These are phyloP conservation scores for Platyrinchus mystaceus DNA, from an alignment of 2,797 vertebrate genomes.

Conservation along the genomic window DNA sequence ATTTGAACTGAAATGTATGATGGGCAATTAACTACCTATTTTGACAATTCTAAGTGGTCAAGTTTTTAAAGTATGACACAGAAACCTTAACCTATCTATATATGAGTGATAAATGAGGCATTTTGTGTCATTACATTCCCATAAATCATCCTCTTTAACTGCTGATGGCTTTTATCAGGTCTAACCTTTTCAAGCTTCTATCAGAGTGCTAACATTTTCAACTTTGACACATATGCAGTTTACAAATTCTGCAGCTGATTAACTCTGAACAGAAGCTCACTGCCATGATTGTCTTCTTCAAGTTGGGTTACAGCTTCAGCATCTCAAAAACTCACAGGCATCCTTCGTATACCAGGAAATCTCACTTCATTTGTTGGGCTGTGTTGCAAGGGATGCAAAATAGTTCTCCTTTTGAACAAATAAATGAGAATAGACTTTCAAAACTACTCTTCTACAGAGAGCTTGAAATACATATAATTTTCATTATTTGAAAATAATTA, in stretches of 20 bases:
- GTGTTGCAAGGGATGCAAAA: neutral
- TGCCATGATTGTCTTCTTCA: slow-evolving; percentile 74
- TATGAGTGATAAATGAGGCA: slow-evolving; percentile 97
- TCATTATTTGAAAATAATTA: neutral
- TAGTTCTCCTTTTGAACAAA: slow-evolving; percentile 21
- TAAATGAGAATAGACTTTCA: neutral
- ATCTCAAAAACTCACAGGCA: slow-evolving; percentile 59
- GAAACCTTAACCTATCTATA: slow-evolving; percentile 92
- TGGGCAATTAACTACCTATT: slow-evolving; percentile 79
- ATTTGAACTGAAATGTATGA: slow-evolving; percentile 78
- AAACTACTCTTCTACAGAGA: neutral
- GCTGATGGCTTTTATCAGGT: slow-evolving; percentile 99
- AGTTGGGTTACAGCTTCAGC: slow-evolving; percentile 70
- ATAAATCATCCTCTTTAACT: slow-evolving; percentile 97
- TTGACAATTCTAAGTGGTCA: slow-evolving; percentile 90
- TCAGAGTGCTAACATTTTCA: slow-evolving; percentile 97
- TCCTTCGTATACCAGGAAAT: slow-evolving; percentile 49
- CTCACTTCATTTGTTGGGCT: neutral
- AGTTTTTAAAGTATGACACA: slow-evolving; percentile 89
- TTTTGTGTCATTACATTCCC: slow-evolving; percentile 95
- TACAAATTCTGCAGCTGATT: slow-evolving; percentile 97
- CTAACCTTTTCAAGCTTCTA: slow-evolving; percentile 99
- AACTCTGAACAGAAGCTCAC: slow-evolving; percentile 85
- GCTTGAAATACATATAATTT: neutral
- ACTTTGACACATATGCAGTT: slow-evolving; percentile 95